Base-by-base conservation (phyloP, 2,888 invertebrate species). In the Phyllotreta cruciferae region DNA sequence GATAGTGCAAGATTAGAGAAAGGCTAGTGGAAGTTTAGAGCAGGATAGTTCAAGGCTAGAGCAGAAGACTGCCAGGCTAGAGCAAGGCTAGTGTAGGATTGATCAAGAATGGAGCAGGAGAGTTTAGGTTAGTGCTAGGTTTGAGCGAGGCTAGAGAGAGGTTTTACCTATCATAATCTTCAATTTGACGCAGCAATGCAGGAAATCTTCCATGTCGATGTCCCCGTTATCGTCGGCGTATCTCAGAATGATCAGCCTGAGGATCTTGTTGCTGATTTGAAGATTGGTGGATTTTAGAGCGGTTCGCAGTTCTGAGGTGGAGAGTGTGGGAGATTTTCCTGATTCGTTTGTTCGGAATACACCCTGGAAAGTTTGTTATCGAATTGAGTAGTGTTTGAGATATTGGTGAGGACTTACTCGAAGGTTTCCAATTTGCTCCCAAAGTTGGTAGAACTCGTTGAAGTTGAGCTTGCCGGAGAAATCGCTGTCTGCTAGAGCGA, bases 141-240 rank as follows among this genome's bases (percentile, higher is more conserved):
- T 24, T 3, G 24, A 24, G 24, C 24, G 4, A 24, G 24, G 24
- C 24, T 24, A 24, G 24, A 24, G 24, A 4, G 4, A 24, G 4
- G 4, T 24, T 24, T 24, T 56, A 96, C 96, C 93, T 78, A 97
- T 94, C 92, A 95, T 95, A 56, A 92, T 90, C 84, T 94, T 96
- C 66, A 98, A 85, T 80, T 94, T 90, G 70, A 96, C 91, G 38
- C 94, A 88, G 80, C 95, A 96, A 89, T 94, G 91, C 70, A 97
- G 91, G 82, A 93, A 98, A 82, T 96, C 96, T 75, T 96, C 96
- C 80, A 97, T 96, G 70, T 90, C 87, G 66, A 98, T 89, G 80
- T 87, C 88, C 41, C 94, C 94, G 69, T 92, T 89, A 65, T 87
- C 85, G 68, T 91, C 89, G 62, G 93, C 92, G 82, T 95, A 98